Evolutionary conservation across 2,888 invertebrate species (phyloP).

Genomic region (Lamproptera curius): DNA sequence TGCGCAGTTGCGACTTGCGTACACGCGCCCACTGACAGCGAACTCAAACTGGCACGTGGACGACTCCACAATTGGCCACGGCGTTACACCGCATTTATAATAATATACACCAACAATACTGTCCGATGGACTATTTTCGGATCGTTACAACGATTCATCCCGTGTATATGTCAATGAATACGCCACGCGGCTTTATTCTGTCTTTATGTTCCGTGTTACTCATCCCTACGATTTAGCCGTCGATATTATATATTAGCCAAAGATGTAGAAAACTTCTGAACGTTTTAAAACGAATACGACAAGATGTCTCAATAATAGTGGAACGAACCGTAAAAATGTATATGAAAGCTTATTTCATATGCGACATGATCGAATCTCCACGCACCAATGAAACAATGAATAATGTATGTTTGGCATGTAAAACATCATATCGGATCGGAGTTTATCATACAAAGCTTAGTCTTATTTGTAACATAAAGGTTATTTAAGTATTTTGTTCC

Average conservation of each 20-base stretch:
- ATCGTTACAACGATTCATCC: constrained; percentile 5
- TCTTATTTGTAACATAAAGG: too few relatives aligned
- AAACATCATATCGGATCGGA: too few relatives aligned
- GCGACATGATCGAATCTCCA: too few relatives aligned
- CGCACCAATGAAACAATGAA: too few relatives aligned
- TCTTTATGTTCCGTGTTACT: neutral
- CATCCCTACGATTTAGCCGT: neutral
- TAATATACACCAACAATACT: neutral
- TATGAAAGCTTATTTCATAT: too few relatives aligned
- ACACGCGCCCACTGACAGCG: constrained; percentile 33
- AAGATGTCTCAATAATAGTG: neutral
- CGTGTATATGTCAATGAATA: constrained; percentile 1
- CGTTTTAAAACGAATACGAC: too few relatives aligned
- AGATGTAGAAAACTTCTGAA: constrained; percentile 7
- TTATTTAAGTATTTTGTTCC: too few relatives aligned
- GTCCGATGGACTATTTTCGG: constrained; percentile 7
- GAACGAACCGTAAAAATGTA: neutral
- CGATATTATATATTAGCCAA: neutral
- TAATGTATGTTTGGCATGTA: too few relatives aligned
- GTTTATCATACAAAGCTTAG: too few relatives aligned
- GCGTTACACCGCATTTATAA: constrained; percentile 29
- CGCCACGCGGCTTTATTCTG: neutral
- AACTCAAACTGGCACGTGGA: constrained; percentile 58
- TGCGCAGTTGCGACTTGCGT: constrained; percentile 54
- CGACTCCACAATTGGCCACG: constrained; percentile 42